Conservation (phyloP, 2,888 invertebrate genomes). For the Cryptops parisi region DNA sequence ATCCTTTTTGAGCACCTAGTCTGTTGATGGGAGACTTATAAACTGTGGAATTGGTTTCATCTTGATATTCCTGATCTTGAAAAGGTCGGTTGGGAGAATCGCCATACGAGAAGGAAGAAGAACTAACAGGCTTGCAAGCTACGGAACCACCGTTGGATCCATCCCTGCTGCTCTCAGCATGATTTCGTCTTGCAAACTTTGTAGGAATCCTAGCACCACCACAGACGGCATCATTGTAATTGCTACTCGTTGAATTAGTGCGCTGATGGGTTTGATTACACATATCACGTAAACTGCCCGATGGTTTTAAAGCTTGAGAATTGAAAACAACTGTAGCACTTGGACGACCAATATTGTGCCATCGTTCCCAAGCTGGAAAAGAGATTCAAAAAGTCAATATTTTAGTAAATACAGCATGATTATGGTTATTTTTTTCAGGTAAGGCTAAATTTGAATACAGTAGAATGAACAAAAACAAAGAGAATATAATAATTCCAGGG, state of each 20-base stretch:
- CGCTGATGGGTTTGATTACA: no score
- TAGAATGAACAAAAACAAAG: no score
- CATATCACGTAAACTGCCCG: not conserved
- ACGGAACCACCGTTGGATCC: not conserved
- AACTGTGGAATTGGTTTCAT: not conserved
- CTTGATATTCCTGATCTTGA: not conserved
- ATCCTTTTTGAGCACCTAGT: not conserved
- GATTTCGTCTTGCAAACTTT: not conserved
- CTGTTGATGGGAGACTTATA: not conserved
- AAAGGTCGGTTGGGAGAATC: not conserved
- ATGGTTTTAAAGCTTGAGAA: constrained; percentile 18
- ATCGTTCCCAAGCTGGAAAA: constrained; percentile 26
- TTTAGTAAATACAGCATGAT: no score
- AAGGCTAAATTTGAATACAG: no score
- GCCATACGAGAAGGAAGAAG: not conserved
- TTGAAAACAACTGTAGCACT: constrained; percentile 30
- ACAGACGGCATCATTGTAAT: no score
- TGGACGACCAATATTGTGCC: constrained; percentile 28
- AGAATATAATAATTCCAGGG: no score
- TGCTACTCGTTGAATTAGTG: no score
- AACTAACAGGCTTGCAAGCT: not conserved
- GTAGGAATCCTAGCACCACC: no score
- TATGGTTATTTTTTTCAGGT: no score
- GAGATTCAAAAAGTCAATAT: not conserved
- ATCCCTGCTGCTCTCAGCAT: not conserved